Evolutionary conservation across 2,888 invertebrate species (phyloP), one percentile per base, ranked within the genome.

Genomic region (Tetragonula carbonaria): DNA sequence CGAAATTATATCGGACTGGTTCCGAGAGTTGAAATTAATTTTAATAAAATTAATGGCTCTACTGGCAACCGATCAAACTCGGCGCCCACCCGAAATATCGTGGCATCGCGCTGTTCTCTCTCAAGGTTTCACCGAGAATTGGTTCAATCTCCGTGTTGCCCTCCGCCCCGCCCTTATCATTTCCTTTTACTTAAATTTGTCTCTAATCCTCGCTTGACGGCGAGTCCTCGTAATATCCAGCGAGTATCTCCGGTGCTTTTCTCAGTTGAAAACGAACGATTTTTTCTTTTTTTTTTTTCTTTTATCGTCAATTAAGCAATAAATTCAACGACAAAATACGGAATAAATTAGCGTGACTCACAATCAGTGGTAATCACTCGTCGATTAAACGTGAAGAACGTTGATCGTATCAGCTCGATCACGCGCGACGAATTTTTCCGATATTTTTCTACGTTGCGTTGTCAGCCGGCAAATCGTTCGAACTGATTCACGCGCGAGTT

Each of bases 11-110:
- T 73, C 72, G 28, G 45, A 38, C 18, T 59, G 16, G 45, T 21
- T 62, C 28, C 45, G 14, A 21, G 38, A 53, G 33, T 28, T 62
- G 53, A 73, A 53, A 66, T 67, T 65, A 50, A 73, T 76, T 72
- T 70, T 23, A 63, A 68, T 70, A 65, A 65, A 55, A 74, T 73
- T 76, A 76, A 74, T 70, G 55, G 77, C 21, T 4, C 72, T 28
- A 63, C 38, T 71, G 71, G 63, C 38, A 71, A 63, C 53, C 72
- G 63, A 63, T 77, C 62, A 71, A 77, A 45, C 45, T 21, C 2
- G 6, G 21, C 4, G 28, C 53, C 63, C 6, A 23, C 23, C 28
- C 53, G 55, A 8, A 8, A 45, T 45, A 18, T 50, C 16, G 21
- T 33, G 21, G 23, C 55, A 53, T 55, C 53, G 38, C 6, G 23